Base-by-base conservation (phyloP, 2,888 invertebrate species). In the Leptinotarsa juncta region DNA sequence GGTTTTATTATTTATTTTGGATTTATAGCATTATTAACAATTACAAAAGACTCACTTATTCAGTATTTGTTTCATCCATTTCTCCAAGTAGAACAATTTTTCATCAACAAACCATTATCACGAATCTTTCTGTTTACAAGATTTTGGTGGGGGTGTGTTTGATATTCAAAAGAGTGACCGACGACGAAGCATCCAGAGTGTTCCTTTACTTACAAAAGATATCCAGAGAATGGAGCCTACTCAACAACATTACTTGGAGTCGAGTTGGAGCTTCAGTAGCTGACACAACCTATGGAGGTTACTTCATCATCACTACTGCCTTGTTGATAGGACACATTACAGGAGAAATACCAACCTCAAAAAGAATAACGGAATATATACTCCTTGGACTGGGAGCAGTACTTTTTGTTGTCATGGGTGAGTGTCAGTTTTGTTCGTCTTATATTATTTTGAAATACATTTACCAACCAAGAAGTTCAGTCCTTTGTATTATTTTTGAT, bases 201-300 rank as follows among this genome's bases (percentile, higher is more conserved):
- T 91, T 92, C 83, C 90, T 93, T 78, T 91, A 92, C 82, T 90
- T 94, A 78, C 92, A 94, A 87, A 94, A 93, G 88, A 86, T 92
- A 74, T 94, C 94, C 48, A 89, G 93, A 65, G 94, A 94, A 88
- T 94, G 94, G 94, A 92, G 93, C 51, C 89, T 94, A 49, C 89
- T 94, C 78, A 93, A 91, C 81, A 94, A 93, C 66, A 91, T 94
- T 79, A 94, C 94, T 0, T 94, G 94, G 93, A 93, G 93, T 83
- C 89, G 90, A 42, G 90, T 93, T 55, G 94, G 94, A 0, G 91
- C 92, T 16, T 90, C 92, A 50, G 91, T 92, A 77, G 92, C 92
- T 3, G 92, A 93, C 79, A 91, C 92, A 67, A 89, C 92, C 23
- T 93, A 92, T 84, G 93, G 93, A 80, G 92, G 91, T 80, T 94